Conservation (phyloP, 1,140 invertebrate species). For the Sitophilus oryzae region DNA sequence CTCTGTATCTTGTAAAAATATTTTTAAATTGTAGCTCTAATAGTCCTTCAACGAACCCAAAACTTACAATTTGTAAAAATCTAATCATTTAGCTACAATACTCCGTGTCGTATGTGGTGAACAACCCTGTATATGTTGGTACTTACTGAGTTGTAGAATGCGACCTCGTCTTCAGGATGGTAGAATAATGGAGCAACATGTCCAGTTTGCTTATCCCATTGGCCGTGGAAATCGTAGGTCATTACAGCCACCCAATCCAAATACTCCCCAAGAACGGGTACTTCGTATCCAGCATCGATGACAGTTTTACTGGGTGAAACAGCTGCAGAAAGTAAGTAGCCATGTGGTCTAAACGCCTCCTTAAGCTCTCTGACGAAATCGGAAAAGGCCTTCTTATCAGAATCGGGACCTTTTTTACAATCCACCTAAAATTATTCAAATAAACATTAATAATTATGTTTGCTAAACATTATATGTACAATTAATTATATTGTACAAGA, state of each 20-base stretch:
- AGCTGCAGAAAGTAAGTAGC: conserved; percentile 71
- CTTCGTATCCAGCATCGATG: conserved; percentile 79
- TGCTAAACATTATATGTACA: too few relatives aligned
- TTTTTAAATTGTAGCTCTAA: too few relatives aligned
- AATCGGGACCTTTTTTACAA: conserved; percentile 74
- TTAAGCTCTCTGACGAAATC: conserved; percentile 67
- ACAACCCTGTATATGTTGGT: too few relatives aligned
- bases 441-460: too few relatives aligned
- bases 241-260: conserved; percentile 84
- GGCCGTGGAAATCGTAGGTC: conserved; percentile 82
- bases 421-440: conserved; percentile 51
- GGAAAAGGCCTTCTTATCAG: conserved; percentile 75
- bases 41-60: too few relatives aligned
- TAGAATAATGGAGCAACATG: conserved; percentile 77
- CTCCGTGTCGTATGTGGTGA: too few relatives aligned
- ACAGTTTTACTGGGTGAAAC: conserved; percentile 85
- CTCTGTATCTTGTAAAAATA: too few relatives aligned
- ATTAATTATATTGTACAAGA: too few relatives aligned
- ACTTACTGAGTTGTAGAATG: conserved; percentile 60
- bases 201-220: conserved; percentile 78
- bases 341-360: conserved; percentile 64
- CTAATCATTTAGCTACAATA: too few relatives aligned
- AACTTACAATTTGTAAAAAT: too few relatives aligned
- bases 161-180: conserved; percentile 71
- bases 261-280: conserved; percentile 61